Base-by-base conservation (phyloP, 2,888 invertebrate species). In the Scaptomyza parva region DNA sequence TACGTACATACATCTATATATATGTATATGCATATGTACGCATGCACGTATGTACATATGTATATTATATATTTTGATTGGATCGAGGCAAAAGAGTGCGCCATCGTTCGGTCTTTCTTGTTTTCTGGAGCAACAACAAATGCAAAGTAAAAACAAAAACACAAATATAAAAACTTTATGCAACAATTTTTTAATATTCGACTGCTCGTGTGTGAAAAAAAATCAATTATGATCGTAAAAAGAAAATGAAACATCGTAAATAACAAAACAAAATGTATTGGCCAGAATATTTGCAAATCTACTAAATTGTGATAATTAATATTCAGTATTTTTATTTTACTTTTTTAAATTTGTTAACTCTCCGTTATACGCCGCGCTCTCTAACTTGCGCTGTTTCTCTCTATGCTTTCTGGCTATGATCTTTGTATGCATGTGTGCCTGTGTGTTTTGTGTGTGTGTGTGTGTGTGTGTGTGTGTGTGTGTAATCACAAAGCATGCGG, bases 11-110 rank as follows among this genome's bases (percentile, higher is more conserved):
- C 44, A 26, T n/a, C n/a, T n/a, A n/a, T n/a, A n/a, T n/a, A n/a
- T n/a, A n/a, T n/a, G n/a, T n/a, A n/a, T 39, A 53, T 45, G 43
- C 57, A 33, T 60, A 33, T 57, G 28, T 17, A 57, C 41, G 40
- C 74, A 61, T 67, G 63, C 53, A 61, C 59, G 45, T 37, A 51
- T 45, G 30, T 70, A 50, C 44, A 24, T 70, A 68, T 79, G 72
- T 77, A 78, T 77, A 79, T 70, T 77, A 85, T 81, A 83, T 71
- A 78, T 70, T 78, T 67, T 68, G 82, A 81, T 81, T 84, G 78
- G 78, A 80, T 76, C 78, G 81, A 62, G 69, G 70, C 70, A 72
- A 65, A 71, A 76, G 60, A 72, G 76, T 76, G 66, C 51, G 69
- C 65, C 64, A 62, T 57, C 61, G 63, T 54, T 57, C 70, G 66